Evolutionary conservation across 2,113 vertebrate species (phyloP).

Genomic region (Orcinus orca): DNA sequence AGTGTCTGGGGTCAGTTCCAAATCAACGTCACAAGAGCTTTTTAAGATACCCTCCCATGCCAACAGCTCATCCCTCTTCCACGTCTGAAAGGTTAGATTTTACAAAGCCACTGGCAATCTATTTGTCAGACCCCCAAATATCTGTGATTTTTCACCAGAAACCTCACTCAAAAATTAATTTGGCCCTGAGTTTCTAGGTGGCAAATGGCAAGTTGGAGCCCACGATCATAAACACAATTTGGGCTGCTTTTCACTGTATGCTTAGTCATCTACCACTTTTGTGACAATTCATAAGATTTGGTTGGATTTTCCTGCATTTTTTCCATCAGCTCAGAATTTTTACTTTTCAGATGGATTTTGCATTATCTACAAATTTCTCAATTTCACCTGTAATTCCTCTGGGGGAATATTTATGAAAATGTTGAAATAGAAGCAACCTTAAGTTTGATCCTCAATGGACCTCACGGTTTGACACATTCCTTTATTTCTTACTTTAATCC

Average conservation of each 20-base stretch:
- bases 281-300: not conserved
- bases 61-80: not conserved
- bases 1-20: constrained; percentile 73
- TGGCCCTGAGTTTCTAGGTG: not conserved
- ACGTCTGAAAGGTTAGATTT: not conserved
- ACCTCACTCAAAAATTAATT: not conserved
- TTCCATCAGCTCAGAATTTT: not conserved
- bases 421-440: not conserved
- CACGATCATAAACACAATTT: not conserved
- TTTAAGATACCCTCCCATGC: not conserved
- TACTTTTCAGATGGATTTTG: not conserved
- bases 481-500: not conserved
- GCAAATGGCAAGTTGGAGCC: not conserved
- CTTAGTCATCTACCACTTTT: not conserved
- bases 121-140: not conserved
- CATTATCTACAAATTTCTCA: not conserved
- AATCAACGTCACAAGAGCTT: constrained; percentile 33
- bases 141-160: not conserved
- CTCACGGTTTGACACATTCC: not conserved
- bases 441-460: not conserved
- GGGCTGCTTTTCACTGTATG: not conserved
- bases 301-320: not conserved
- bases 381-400: not conserved
- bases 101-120: not conserved
- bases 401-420: not conserved